Percentiles rank a stretch among this genome's conserved stretches.
These are phyloP conservation scores for Mirounga angustirostris DNA, from an alignment of 2,113 vertebrate species.

Conservation along the genomic window DNA sequence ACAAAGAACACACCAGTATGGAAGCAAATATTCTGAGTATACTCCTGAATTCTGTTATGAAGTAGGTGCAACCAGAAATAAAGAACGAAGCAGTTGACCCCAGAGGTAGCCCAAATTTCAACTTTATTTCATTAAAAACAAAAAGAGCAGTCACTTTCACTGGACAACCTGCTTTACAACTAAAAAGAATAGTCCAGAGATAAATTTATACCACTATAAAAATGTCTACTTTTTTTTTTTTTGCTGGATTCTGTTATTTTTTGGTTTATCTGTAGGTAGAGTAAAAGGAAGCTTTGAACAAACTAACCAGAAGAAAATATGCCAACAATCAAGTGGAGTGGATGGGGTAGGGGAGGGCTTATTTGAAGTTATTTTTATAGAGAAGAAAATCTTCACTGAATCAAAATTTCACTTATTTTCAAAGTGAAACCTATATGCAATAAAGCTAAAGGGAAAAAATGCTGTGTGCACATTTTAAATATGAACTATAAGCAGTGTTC, in stretches of 20 bases:
- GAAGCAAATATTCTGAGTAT: background rate
- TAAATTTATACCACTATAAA: background rate
- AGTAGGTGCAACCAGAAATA: background rate
- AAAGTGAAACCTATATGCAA: constrained; percentile 25
- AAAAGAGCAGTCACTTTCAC: background rate
- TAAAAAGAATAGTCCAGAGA: background rate
- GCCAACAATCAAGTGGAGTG: background rate
- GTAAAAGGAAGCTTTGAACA: background rate
- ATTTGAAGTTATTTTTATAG: constrained; percentile 42
- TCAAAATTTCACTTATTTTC: constrained; percentile 45
- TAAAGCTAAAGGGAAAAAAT: constrained; percentile 2
- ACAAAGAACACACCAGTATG: background rate
- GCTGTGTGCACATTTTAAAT: constrained; percentile 36
- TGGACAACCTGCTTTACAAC: background rate
- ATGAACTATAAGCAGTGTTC: constrained; percentile 44
- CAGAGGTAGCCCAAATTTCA: constrained; percentile 3
- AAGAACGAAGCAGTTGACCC: background rate
- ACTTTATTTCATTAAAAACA: constrained; percentile 21
- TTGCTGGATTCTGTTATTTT: background rate
- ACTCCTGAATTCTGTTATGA: background rate
- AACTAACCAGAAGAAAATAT: constrained; percentile 13
- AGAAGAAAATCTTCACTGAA: background rate
- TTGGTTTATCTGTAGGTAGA: background rate
- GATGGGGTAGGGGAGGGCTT: background rate
- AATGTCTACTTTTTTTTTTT: background rate